Evolutionary conservation across 2,113 vertebrate species (phyloP), one percentile per base, ranked within the genome.

Genomic region (Bothrops jararaca): DNA sequence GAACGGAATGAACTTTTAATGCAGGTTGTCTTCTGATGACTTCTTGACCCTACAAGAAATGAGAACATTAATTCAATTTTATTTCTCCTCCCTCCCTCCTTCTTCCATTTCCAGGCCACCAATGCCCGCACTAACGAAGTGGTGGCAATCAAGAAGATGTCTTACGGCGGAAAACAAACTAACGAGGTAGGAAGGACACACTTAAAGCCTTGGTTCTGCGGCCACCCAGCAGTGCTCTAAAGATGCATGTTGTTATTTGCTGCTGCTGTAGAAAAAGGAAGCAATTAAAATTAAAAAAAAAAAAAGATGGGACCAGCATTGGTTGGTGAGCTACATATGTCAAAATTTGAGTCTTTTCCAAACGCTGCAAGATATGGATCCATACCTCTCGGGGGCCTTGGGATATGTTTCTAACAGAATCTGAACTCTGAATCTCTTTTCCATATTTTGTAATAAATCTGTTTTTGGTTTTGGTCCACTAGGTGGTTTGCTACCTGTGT

Each of bases 81-180:
- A 29, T 90, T 57, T 90, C 74, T 57, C 23, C 8, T 91, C 85
- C 1, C 64, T 0, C 93, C 89, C 93, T 3, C 85, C 15, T 23
- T 92, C 0, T 4, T 23, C 39, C 88, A 48, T 89, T 85, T 92
- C 45, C 95, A 99, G 99, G 99, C 99, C 94, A 99, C 99, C 8
- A 99, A 99, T 97, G 98, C 98, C 96, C 99, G 98, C 96, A 99
- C 99, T 95, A 99, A 98, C 13, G 99, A 99, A 96, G 99, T 99
- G 98, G 99, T 99, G 97, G 99, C 99, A 93, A 98, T 99, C 97
- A 99, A 99, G 97, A 99, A 99, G 96, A 99, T 99, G 99, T 99
- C 99, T 94, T 99, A 99, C 56, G 99, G 98, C 95, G 99, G 99
- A 88, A 99, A 99, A 95, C 99, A 99, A 96, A 98, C 98, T 0